These are phyloP conservation scores for Hozukius guyotensis DNA, from an alignment of 2,797 vertebrate species.

Conservation along the genomic window DNA sequence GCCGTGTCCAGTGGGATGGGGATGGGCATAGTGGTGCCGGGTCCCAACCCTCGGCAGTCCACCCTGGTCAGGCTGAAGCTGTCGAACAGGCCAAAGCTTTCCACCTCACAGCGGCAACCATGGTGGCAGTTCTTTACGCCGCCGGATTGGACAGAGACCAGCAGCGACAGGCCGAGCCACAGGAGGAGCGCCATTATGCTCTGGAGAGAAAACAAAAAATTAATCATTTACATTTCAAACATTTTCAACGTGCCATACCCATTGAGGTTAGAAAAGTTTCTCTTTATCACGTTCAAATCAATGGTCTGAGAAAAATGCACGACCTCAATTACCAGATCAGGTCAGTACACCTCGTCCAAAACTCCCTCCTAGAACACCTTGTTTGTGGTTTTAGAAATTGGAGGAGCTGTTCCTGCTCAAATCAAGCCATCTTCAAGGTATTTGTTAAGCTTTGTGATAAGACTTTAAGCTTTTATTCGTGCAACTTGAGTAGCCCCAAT, in stretches of 20 bases:
- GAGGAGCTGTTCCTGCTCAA: neutral
- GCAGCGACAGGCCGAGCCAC: constrained; percentile 78
- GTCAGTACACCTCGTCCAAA: neutral
- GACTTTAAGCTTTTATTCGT: constrained; percentile 35
- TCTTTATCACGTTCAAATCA: neutral
- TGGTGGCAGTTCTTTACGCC: constrained; percentile 89
- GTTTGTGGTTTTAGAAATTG: constrained; percentile 1
- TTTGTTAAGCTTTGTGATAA: constrained; percentile 33
- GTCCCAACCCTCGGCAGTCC: constrained; percentile 90
- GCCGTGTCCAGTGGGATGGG: constrained; percentile 95
- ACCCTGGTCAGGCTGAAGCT: constrained; percentile 97
- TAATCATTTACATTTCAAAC: neutral
- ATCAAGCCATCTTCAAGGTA: constrained; percentile 1
- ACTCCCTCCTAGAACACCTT: neutral
- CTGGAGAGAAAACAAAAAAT: constrained; percentile 51
- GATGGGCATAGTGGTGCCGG: constrained; percentile 83
- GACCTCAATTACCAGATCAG: neutral
- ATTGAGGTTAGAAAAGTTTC: neutral
- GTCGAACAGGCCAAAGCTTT: constrained; percentile 95
- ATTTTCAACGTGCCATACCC: neutral
- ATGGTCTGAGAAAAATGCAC: neutral
- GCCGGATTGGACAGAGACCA: constrained; percentile 74
- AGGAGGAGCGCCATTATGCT: constrained; percentile 82
- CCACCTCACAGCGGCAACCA: constrained; percentile 92
- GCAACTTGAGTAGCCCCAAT: constrained; percentile 47